These are phyloP conservation scores for Callorhinus ursinus DNA, from an alignment of 2,113 vertebrate genomes.

Conservation along the genomic window DNA sequence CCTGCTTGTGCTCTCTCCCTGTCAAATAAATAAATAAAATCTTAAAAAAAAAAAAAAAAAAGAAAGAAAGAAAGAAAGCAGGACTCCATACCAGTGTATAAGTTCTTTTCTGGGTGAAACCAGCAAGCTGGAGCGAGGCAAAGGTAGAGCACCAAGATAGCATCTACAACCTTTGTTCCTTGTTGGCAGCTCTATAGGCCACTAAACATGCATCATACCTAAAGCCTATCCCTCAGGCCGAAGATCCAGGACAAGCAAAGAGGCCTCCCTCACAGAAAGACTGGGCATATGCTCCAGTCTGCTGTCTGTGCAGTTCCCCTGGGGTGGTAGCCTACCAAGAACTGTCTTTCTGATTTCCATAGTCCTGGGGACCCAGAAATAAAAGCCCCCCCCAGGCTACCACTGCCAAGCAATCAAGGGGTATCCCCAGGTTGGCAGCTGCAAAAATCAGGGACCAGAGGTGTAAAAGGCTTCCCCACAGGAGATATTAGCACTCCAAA, in stretches of 20 bases:
- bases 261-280: not conserved
- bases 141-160: not conserved
- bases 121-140: not conserved
- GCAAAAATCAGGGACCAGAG: not conserved
- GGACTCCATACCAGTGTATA: not conserved
- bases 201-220: not conserved
- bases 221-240: not conserved
- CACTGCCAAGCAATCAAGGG: not conserved
- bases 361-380: not conserved
- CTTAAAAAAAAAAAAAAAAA: too few species aligned
- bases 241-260: not conserved
- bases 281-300: not conserved
- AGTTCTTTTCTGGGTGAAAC: not conserved
- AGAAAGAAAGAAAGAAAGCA: not conserved
- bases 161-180: not conserved
- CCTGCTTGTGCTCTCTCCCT: too few species aligned
- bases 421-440: not conserved
- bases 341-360: not conserved
- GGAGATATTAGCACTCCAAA: not conserved
- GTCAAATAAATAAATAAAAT: too few species aligned
- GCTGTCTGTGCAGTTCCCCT: not conserved
- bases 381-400: not conserved
- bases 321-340: not conserved
- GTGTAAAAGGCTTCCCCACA: not conserved
- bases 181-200: not conserved